These are phyloP conservation scores for Thumatha senex DNA, from an alignment of 2,888 invertebrate genomes.

Conservation along the genomic window DNA sequence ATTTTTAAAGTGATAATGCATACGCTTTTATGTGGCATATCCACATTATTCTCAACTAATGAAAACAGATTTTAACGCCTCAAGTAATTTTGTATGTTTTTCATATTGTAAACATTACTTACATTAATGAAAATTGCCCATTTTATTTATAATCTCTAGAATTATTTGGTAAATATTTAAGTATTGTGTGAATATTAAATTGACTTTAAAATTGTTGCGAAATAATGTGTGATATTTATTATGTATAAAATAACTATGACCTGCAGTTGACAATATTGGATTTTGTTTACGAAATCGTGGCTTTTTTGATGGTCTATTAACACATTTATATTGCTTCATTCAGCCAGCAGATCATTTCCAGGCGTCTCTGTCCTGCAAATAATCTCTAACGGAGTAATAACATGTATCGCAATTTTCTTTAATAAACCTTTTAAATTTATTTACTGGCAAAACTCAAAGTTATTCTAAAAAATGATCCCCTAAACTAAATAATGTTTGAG, in stretches of 20 bases:
- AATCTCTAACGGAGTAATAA: no score
- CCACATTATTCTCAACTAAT: constrained; percentile 19
- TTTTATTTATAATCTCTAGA: background rate
- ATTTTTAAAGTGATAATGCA: background rate
- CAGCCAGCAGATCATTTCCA: no score
- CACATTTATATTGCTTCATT: no score
- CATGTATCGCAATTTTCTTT: no score
- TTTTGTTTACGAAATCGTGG: no score
- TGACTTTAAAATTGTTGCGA: background rate
- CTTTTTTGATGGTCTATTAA: no score
- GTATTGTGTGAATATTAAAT: background rate
- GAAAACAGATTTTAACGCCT: constrained; percentile 20
- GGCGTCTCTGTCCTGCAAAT: no score
- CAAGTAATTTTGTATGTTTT: constrained; percentile 13
- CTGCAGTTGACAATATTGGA: no score
- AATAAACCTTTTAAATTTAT: no score
- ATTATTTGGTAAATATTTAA: background rate
- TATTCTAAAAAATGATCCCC: no score
- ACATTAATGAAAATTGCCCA: background rate
- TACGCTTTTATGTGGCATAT: constrained; percentile 1
- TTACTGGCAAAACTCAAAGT: no score
- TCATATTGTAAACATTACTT: constrained; percentile 1
- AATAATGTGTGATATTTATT: background rate
- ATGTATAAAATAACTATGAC: background rate
- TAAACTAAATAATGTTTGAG: no score